Evolutionary conservation across 2,888 invertebrate species (phyloP).

Genomic region (Drosophila macrospina): DNA sequence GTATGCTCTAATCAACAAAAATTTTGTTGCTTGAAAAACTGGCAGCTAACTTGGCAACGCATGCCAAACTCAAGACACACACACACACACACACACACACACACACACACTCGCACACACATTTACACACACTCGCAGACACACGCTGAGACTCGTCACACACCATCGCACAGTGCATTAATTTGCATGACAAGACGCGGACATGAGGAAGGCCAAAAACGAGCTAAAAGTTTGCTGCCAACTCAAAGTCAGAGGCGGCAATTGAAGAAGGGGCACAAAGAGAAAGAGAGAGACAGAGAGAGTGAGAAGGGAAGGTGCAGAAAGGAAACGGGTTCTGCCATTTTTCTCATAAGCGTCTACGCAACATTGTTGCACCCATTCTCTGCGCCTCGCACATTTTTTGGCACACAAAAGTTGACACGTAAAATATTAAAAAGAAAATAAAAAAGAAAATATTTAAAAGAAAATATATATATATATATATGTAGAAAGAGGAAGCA

Average conservation of each 20-base stretch:
- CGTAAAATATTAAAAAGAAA: constrained; percentile 70
- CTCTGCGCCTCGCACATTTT: constrained; percentile 42
- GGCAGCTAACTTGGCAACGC: constrained; percentile 57
- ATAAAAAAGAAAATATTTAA: neutral
- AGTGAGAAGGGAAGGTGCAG: neutral
- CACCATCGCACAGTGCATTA: constrained; percentile 65
- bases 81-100: constrained; percentile 6
- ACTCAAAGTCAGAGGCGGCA: constrained; percentile 46
- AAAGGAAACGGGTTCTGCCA: constrained; percentile 6
- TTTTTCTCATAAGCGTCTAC: constrained; percentile 57
- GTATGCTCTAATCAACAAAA: constrained; percentile 58
- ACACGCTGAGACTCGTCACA: constrained; percentile 31
- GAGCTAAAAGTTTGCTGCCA: constrained; percentile 57
- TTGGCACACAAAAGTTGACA: constrained; percentile 75
- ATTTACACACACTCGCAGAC: constrained; percentile 15
- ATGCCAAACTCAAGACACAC: constrained; percentile 52
- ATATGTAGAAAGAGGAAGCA: neutral
- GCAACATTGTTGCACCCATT: constrained; percentile 54
- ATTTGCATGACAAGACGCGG: constrained; percentile 64
- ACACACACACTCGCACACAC: constrained; percentile 1
- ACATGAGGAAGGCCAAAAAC: constrained; percentile 50
- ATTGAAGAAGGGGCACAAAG: neutral
- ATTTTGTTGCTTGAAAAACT: constrained; percentile 56
- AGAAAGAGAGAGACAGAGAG: neutral
- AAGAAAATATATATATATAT: constrained; percentile 48